phyloP scores from a whole-genome alignment of 2,113 vertebrate genomes.

The Theristicus caerulescens region DNA sequence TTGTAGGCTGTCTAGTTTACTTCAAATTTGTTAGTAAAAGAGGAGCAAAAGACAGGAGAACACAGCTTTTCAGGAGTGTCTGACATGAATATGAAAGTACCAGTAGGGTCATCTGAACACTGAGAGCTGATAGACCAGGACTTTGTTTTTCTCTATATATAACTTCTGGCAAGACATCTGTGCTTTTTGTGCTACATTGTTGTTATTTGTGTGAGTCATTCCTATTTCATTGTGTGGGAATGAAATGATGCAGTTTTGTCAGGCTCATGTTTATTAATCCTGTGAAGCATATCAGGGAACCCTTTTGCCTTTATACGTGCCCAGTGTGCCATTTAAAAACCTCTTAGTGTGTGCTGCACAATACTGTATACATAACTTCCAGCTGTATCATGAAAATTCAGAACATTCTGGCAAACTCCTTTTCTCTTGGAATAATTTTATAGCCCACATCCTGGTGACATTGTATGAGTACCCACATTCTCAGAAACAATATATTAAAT shows the following conservation, averaged over 20 bases:
- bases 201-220: background rate
- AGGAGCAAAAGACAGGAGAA: background rate
- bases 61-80: background rate
- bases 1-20: background rate
- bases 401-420: background rate
- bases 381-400: background rate
- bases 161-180: background rate
- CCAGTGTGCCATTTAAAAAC: background rate
- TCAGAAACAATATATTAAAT: background rate
- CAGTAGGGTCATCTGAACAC: background rate
- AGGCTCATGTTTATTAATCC: conserved; percentile 14
- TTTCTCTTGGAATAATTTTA: background rate
- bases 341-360: background rate
- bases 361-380: background rate
- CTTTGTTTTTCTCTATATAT: background rate
- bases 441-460: background rate
- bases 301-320: background rate
- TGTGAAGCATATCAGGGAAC: background rate
- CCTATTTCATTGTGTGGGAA: background rate
- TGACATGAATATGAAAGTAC: background rate
- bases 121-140: background rate
- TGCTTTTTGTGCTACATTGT: background rate
- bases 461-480: background rate
- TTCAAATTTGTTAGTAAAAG: background rate
- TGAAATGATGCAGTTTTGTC: background rate